phyloP scores from a whole-genome alignment of 2,113 vertebrate species.

The Ornithorhynchus anatinus region DNA sequence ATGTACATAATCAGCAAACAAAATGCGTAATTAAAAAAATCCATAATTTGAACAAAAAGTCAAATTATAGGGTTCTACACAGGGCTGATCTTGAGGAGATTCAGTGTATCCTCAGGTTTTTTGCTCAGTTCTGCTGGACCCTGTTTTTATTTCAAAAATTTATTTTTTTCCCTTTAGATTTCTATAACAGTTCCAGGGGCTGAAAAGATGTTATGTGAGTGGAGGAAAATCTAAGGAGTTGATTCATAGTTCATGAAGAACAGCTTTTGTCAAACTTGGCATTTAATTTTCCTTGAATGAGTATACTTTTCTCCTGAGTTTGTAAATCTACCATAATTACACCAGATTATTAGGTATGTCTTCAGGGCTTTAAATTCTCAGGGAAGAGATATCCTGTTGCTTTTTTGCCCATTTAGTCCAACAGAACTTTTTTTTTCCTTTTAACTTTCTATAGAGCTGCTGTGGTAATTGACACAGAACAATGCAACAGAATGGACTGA shows the following conservation, averaged over 20 bases:
- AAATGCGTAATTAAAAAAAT: neutral
- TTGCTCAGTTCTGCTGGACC: neutral
- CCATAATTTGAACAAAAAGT: neutral
- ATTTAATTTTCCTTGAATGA: neutral
- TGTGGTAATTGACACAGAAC: neutral
- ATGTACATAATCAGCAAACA: rapidly evolving
- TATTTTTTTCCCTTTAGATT: neutral
- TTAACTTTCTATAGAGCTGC: neutral
- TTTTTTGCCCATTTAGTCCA: slow-evolving; percentile 6
- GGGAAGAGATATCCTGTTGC: neutral
- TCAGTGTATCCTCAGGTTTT: neutral
- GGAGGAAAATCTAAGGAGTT: neutral
- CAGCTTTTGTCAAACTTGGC: neutral
- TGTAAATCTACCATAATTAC: neutral
- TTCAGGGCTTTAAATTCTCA: slow-evolving; percentile 3
- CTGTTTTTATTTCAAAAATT: neutral
- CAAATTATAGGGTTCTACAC: neutral
- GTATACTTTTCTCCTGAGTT: neutral
- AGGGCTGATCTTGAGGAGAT: neutral
- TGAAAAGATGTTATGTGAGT: neutral
- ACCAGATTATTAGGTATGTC: neutral
- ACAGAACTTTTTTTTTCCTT: neutral
- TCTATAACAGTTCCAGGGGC: neutral
- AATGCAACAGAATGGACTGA: neutral
- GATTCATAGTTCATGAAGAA: neutral